These are phyloP conservation scores for Jaculus jaculus DNA, from an alignment of 2,113 vertebrate genomes.

Conservation along the genomic window DNA sequence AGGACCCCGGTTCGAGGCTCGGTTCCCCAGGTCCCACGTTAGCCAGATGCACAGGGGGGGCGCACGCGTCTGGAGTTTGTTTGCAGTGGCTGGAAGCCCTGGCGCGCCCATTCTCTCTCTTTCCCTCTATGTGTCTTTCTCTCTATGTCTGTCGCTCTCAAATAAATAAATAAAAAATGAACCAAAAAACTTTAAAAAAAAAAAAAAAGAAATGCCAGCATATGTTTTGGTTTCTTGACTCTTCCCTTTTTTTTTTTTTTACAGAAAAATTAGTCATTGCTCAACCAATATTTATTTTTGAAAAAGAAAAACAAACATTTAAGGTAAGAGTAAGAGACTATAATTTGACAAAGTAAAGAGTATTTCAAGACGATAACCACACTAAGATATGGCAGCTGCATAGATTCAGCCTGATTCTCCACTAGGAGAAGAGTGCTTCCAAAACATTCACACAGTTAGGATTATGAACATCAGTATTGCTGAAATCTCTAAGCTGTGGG, in stretches of 20 bases:
- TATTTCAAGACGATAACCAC: constrained; percentile 24
- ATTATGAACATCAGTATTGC: background rate
- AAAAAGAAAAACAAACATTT: constrained; percentile 78
- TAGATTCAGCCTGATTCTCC: background rate
- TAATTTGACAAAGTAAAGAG: background rate
- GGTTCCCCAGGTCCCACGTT: too few species aligned
- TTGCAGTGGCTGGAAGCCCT: too few species aligned
- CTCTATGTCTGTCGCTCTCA: too few species aligned
- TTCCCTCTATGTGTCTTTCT: too few species aligned
- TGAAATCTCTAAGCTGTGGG: background rate
- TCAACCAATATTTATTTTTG: constrained; percentile 86
- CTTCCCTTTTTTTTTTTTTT: constrained; percentile 67
- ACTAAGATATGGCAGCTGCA: background rate
- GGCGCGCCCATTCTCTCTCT: too few species aligned
- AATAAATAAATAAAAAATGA: too few species aligned
- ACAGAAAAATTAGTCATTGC: constrained; percentile 85
- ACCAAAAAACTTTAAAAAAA: too few species aligned
- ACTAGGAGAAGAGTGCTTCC: background rate
- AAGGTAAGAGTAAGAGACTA: constrained; percentile 84
- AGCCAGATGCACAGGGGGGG: too few species aligned
- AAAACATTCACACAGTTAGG: background rate
- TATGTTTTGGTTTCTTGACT: constrained; percentile 15
- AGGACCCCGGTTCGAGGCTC: too few species aligned
- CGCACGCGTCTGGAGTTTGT: too few species aligned
- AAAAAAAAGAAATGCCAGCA: background rate